Conservation (phyloP, 2,888 invertebrate genomes). For the Hetaerina titia region DNA sequence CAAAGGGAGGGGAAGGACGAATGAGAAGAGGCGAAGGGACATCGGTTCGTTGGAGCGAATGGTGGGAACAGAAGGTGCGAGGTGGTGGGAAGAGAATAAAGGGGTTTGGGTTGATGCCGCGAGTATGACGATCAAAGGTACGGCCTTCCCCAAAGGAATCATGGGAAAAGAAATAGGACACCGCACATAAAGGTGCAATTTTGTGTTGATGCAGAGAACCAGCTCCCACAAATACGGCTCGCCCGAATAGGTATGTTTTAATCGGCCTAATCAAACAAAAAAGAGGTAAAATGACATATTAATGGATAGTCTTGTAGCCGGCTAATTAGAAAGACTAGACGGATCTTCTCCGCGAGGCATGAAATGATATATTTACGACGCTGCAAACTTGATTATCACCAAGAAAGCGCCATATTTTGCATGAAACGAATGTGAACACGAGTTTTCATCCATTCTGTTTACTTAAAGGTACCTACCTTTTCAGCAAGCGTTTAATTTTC, state of each 20-base stretch:
- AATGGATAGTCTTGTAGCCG: background rate
- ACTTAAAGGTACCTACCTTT: background rate
- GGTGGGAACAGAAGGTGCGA: background rate
- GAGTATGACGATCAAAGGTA: slow-evolving; percentile 36
- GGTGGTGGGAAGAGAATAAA: background rate
- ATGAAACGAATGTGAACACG: background rate
- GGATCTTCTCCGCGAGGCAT: background rate
- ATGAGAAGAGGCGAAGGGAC: background rate
- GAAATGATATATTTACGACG: slow-evolving; percentile 30
- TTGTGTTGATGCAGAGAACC: background rate
- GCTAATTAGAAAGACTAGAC: background rate
- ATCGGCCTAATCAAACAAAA: slow-evolving; percentile 3
- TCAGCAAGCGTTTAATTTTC: background rate
- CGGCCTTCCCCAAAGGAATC: background rate
- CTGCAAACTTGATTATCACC: background rate
- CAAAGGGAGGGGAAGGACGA: background rate
- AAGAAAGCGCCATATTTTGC: background rate
- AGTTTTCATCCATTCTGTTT: background rate
- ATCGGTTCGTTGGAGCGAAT: background rate
- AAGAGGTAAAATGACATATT: background rate
- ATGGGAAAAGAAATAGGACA: background rate
- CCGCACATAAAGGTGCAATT: background rate
- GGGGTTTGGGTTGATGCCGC: background rate
- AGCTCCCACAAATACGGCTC: background rate
- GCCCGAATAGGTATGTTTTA: background rate